phyloP scores from a whole-genome alignment of 2,113 vertebrate species.

The Redunca redunca region DNA sequence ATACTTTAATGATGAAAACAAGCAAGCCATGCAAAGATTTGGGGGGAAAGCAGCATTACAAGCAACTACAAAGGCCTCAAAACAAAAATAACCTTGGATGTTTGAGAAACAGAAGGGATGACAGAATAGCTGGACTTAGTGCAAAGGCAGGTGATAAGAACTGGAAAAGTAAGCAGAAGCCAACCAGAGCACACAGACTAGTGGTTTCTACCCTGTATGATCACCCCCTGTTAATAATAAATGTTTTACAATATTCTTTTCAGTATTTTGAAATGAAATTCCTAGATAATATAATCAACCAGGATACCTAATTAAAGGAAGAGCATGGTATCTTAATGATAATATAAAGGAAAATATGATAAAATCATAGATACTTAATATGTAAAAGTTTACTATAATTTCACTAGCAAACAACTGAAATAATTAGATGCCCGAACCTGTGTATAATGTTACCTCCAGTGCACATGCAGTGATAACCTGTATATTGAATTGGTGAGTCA shows the following conservation, averaged over 20 bases:
- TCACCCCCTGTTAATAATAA: not conserved
- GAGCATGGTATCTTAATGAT: not conserved
- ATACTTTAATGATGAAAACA: not conserved
- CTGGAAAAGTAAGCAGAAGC: not conserved
- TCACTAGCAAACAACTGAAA: not conserved
- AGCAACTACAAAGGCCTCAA: not conserved
- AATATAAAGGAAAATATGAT: not conserved
- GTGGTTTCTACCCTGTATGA: not conserved
- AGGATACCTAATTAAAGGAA: not conserved
- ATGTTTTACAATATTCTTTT: not conserved
- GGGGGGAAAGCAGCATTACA: not conserved
- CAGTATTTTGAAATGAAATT: not conserved
- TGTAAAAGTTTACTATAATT: not conserved
- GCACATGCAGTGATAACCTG: not conserved
- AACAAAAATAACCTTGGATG: not conserved
- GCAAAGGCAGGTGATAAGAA: not conserved
- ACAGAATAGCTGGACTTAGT: not conserved
- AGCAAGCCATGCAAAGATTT: not conserved
- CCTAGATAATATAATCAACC: not conserved
- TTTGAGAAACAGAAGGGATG: not conserved
- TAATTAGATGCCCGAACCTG: not conserved
- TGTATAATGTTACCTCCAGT: not conserved
- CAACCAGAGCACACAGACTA: not conserved
- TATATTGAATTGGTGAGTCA: not conserved
- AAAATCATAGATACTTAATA: not conserved